These are phyloP conservation scores for Horisme vitalbata DNA, from an alignment of 2,888 invertebrate species.

Conservation along the genomic window DNA sequence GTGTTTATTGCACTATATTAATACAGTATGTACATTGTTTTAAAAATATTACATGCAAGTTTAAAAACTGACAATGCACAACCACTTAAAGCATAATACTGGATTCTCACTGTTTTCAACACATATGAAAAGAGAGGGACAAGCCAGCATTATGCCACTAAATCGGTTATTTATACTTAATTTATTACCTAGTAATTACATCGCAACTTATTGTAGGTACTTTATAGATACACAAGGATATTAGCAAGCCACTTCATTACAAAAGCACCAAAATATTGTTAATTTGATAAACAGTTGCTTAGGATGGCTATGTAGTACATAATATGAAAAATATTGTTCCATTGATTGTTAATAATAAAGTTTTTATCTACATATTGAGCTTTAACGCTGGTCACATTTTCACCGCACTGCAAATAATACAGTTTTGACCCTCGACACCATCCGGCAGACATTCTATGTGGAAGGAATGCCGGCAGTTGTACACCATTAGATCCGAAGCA, in stretches of 20 bases:
- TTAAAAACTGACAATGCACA: too few species aligned
- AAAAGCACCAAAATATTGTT: slow-evolving; percentile 61
- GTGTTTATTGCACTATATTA: too few species aligned
- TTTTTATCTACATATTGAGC: slow-evolving; percentile 56
- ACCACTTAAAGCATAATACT: too few species aligned
- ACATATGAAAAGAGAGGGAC: too few species aligned
- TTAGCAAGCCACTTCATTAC: slow-evolving; percentile 64
- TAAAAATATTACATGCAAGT: too few species aligned
- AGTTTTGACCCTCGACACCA: slow-evolving; percentile 54
- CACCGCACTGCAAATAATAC: slow-evolving; percentile 71
- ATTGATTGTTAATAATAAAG: slow-evolving; percentile 47
- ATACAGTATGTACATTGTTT: too few species aligned
- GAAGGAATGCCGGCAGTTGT: slow-evolving; percentile 95
- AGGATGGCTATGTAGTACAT: slow-evolving; percentile 36
- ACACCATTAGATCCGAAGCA: slow-evolving; percentile 89
- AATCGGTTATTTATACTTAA: too few species aligned
- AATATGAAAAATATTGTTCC: slow-evolving; percentile 43
- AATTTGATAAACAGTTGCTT: slow-evolving; percentile 40
- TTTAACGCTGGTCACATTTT: slow-evolving; percentile 60
- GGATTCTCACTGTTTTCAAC: too few species aligned
- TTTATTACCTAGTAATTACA: too few species aligned
- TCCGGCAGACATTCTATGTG: slow-evolving; percentile 91
- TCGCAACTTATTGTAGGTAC: too few species aligned
- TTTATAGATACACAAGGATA: too few species aligned
- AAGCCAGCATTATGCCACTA: too few species aligned